A percentile compares a stretch with the other conserved stretches of the same genome.
These are phyloP conservation scores for Phengaris arion DNA, from an alignment of 2,888 invertebrate species.

Conservation along the genomic window DNA sequence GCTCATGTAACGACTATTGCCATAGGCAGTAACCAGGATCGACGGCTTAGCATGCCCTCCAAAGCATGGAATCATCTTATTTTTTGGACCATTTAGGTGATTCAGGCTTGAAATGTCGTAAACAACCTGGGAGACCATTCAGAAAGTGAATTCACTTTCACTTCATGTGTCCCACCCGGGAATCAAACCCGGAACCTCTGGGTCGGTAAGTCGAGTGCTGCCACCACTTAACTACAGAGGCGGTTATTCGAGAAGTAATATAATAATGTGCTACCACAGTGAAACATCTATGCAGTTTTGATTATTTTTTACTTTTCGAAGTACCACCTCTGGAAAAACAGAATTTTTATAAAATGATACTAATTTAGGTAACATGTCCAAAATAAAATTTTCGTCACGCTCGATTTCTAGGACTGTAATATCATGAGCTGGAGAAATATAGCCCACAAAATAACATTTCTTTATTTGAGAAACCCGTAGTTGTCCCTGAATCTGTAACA, in stretches of 20 bases:
- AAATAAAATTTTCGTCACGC: not conserved
- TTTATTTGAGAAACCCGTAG: not conserved
- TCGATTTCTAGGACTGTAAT: not conserved
- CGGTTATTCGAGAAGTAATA: constrained; percentile 1
- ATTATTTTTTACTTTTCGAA: not conserved
- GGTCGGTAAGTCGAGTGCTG: too few species aligned
- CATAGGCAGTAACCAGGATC: too few species aligned
- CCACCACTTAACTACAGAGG: not conserved
- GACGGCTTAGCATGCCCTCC: too few species aligned
- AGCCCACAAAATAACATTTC: not conserved
- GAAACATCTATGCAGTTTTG: not conserved
- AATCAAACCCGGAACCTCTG: too few species aligned
- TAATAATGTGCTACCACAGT: not conserved
- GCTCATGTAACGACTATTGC: too few species aligned
- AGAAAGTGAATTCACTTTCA: too few species aligned
- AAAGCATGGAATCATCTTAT: too few species aligned
- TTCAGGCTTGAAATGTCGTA: too few species aligned
- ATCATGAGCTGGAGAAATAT: not conserved
- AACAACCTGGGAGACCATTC: too few species aligned
- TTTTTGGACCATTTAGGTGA: too few species aligned
- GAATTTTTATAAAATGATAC: not conserved
- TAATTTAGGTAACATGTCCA: not conserved
- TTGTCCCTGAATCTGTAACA: too few species aligned
- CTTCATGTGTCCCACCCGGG: too few species aligned
- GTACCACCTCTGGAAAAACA: not conserved